Conservation (phyloP, 2,797 vertebrate species). For the Acropternis orthonyx region DNA sequence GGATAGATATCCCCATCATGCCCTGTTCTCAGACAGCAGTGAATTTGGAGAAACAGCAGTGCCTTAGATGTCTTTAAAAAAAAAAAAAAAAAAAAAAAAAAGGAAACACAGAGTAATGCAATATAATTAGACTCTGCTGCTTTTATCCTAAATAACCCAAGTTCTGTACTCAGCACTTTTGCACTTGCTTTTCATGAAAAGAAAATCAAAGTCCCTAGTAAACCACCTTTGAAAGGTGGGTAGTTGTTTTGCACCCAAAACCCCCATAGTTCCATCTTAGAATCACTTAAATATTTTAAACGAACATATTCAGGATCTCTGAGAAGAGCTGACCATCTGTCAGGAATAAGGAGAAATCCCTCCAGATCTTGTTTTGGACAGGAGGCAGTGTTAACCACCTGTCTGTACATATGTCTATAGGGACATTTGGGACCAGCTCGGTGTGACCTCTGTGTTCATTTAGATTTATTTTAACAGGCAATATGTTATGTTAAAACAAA, state of each 20-base stretch:
- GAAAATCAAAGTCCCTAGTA: background rate
- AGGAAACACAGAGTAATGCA: background rate
- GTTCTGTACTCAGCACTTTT: background rate
- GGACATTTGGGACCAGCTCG: constrained; percentile 26
- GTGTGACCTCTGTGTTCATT: constrained; percentile 41
- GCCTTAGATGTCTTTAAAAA: background rate
- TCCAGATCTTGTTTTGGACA: constrained; percentile 45
- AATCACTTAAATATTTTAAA: background rate
- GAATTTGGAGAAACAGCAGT: background rate
- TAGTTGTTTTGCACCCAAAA: background rate
- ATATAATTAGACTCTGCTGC: background rate
- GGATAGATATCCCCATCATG: background rate
- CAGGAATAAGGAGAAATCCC: constrained; percentile 43
- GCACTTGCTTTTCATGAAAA: background rate
- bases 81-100: background rate
- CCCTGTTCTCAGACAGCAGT: background rate
- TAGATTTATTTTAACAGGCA: constrained; percentile 65
- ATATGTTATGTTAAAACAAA: constrained; percentile 31
- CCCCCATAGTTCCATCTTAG: background rate
- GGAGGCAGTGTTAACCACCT: constrained; percentile 29
- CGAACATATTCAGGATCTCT: background rate
- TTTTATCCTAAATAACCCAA: background rate
- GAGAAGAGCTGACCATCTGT: constrained; percentile 35
- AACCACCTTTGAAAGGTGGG: background rate
- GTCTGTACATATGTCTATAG: constrained; percentile 40